Evolutionary conservation across 2,113 vertebrate species (phyloP).

Genomic region (Charina bottae): DNA sequence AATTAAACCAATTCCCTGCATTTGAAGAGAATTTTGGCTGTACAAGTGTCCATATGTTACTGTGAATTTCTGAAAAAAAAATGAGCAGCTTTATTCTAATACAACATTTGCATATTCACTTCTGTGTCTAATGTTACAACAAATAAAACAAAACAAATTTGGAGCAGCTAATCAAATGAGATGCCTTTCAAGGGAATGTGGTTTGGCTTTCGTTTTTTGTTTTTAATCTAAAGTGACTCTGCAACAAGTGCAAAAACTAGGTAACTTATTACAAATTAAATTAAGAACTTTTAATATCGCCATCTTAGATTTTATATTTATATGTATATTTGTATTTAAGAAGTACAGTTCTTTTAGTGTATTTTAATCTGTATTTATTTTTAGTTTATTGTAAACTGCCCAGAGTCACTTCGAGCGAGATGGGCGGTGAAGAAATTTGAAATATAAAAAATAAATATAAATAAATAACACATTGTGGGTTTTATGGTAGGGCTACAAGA

Average conservation of each 20-base stretch:
- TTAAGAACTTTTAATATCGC: no score
- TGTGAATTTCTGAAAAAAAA: conserved; percentile 79
- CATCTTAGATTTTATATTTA: no score
- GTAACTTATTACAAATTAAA: background rate
- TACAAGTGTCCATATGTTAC: conserved; percentile 60
- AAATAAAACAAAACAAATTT: conserved; percentile 1
- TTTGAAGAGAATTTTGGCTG: conserved; percentile 56
- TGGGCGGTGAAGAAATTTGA: no score
- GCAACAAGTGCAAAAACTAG: background rate
- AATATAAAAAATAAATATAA: no score
- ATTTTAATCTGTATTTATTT: no score
- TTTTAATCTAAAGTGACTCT: background rate
- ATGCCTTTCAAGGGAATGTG: background rate
- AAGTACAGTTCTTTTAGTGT: no score
- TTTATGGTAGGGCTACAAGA: background rate
- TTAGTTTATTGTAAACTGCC: no score
- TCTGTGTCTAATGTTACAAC: background rate
- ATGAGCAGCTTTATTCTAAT: conserved; percentile 29
- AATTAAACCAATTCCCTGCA: conserved; percentile 76
- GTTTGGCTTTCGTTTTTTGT: background rate
- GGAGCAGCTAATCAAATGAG: background rate
- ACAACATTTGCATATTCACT: background rate
- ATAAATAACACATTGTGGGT: background rate
- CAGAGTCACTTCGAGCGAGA: no score
- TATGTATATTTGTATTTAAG: no score